A percentile compares a stretch with the other conserved stretches of the same genome.
Conservation (phyloP, 2,888 invertebrate genomes). For the Rugalucina vietnamica region DNA sequence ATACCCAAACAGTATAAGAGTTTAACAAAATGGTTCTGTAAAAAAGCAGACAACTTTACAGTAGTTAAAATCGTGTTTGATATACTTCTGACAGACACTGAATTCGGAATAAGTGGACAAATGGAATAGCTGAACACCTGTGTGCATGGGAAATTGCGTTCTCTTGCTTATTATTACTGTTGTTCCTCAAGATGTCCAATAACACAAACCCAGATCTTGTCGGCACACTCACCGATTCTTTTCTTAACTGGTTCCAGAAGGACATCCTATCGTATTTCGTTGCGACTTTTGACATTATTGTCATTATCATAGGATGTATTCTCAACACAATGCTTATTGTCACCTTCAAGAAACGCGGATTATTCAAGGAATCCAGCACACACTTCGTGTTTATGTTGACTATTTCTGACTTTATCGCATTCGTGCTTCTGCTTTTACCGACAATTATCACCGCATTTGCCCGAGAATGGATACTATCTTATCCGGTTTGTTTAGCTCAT, state of each 20-base stretch:
- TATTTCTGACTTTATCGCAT: conserved; percentile 58
- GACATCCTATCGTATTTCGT: conserved; percentile 63
- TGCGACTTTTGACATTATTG: conserved; percentile 48
- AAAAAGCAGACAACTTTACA: too few relatives aligned
- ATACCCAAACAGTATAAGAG: too few relatives aligned
- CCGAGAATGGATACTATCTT: conserved; percentile 37
- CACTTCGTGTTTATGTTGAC: conserved; percentile 54
- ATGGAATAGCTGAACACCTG: too few relatives aligned
- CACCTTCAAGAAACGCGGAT: conserved; percentile 57
- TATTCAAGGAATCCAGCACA: conserved; percentile 61
- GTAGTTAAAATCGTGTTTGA: too few relatives aligned
- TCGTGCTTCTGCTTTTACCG: conserved; percentile 51
- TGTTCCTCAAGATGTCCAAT: not conserved
- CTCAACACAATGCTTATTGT: conserved; percentile 60
- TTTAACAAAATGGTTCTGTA: too few relatives aligned
- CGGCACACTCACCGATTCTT: conserved; percentile 53
- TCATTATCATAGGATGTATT: conserved; percentile 52
- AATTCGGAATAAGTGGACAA: too few relatives aligned
- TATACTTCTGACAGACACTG: too few relatives aligned
- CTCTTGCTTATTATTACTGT: too few relatives aligned
- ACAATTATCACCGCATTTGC: conserved; percentile 49
- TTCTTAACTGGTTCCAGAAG: conserved; percentile 63
- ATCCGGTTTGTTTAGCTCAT: conserved; percentile 47
- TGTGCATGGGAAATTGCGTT: too few relatives aligned
- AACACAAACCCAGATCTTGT: conserved; percentile 9